Evolutionary conservation across 2,113 vertebrate genomes (phyloP), one percentile per base, ranked within the genome.

Genomic region (Hippocampus comes): DNA sequence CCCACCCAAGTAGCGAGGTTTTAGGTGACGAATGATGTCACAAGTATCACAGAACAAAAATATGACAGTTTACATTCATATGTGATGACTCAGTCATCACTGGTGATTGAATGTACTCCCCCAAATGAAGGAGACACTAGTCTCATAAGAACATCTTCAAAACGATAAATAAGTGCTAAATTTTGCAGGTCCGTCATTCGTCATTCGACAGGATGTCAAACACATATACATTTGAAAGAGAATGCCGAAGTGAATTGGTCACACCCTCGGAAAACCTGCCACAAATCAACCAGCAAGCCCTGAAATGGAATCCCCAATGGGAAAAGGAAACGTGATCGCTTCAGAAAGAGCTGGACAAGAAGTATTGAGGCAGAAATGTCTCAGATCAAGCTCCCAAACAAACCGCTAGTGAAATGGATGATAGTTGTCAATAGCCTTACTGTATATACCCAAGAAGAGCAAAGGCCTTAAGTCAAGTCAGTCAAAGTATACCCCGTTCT

Each of bases 91-190:
- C 83, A 72, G 72, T 70, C 75, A 76, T 82, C 77, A 84, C 78
- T 73, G 80, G 69, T 84, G 69, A 81, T 90, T 87, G 85, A 76
- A 82, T 81, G 76, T 86, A 73, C 80, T 85, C 74, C 78, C 63
- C 76, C 66, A 77, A 75, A 68, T 82, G 72, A 57, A 76, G 74
- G 20, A 49, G 25, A 74, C 53, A 73, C 81, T 64, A 10, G 66
- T 18, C 41, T 77, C 73, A 82, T 85, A 75, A 80, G 67, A 79
- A 66, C 76, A 67, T 75, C 85, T 55, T 9, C 53, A 23, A 55
- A 55, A 55, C 20, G 53, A 8, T 21, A 9, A 55, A 21, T 21
- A 23, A 55, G 7, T 20, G 53, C 21, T 43, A 38, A 38, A 38
- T 6, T 38, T 38, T 38, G 34, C 34, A 38, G 34, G 34, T 38